Conservation (phyloP, 2,113 vertebrate genomes). For the Psammodynastes pulverulentus region DNA sequence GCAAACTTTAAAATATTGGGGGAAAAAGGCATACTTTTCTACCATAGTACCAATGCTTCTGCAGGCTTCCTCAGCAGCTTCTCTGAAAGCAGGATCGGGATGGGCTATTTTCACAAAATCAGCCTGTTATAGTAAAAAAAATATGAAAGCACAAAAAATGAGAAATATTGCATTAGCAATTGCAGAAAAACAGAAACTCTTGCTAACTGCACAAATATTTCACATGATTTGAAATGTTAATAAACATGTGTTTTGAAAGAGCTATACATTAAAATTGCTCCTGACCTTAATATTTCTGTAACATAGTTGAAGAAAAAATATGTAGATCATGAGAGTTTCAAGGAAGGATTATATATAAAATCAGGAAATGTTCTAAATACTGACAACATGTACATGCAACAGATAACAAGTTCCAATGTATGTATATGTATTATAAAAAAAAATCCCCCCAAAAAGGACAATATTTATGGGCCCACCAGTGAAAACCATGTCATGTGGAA, state of each 20-base stretch:
- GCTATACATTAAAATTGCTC: neutral
- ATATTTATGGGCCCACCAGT: neutral
- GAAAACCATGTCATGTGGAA: neutral
- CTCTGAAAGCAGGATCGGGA: conserved; percentile 84
- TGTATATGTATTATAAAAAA: neutral
- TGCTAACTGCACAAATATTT: neutral
- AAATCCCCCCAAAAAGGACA: too few relatives aligned
- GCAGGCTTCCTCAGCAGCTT: conserved; percentile 91
- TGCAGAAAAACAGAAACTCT: neutral
- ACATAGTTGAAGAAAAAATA: neutral
- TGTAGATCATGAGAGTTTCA: neutral
- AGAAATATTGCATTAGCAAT: neutral
- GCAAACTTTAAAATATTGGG: neutral
- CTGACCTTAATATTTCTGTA: neutral
- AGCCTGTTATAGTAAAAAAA: conserved; percentile 70
- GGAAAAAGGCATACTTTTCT: conserved; percentile 81
- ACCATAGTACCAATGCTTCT: conserved; percentile 88
- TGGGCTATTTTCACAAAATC: conserved; percentile 97
- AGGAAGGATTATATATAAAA: neutral
- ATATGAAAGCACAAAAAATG: conserved; percentile 4
- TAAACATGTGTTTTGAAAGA: neutral
- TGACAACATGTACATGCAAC: neutral
- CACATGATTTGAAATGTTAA: neutral
- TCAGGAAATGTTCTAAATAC: neutral
- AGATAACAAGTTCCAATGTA: neutral